Base-by-base conservation (phyloP, 2,113 vertebrate genomes). In the Abramis brama region DNA sequence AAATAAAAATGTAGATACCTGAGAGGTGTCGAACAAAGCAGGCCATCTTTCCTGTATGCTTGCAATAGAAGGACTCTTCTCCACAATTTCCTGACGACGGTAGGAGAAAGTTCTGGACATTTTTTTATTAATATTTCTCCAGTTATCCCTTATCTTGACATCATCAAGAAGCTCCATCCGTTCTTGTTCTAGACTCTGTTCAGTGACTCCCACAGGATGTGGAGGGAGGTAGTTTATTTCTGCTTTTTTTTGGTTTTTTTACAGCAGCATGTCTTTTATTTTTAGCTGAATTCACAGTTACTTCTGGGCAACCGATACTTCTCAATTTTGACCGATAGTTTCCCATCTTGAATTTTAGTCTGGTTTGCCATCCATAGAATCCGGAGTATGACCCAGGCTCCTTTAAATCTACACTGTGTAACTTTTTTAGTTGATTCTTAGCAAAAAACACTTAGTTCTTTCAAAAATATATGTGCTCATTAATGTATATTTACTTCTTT, bases 341-440 rank as follows among this genome's bases (percentile, higher is more conserved):
- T 23, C 55, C 57, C 57, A 66, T 68, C 60, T 82, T 47, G n/a
- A 33, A 66, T 11, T 79, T 52, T 9, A 59, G 23, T 9, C 57
- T 59, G 23, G 57, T 59, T 10, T 59, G 57, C 57, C 57, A 79
- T 79, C 76, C 52, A 36, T 79, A 79, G 76, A 68, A 68, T 25
- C 60, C 43, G n/a, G 79, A 82, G 60, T 45, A 82, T 47, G 39
- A 82, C n/a, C 79, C 60, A 27, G 79, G 60, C 27, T 82, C 79
- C 27, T 27, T 27, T 27, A 27, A 27, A 27, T 1, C 27, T 27
- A 27, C 27, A 27, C 27, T 27, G 27, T 27, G 27, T 27, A 27
- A 27, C 27, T 27, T 27, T 27, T 27, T 27, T 27, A 27, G 27
- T 27, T 27, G 27, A 27, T 27, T 27, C 27, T 27, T 27, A 27